These are phyloP conservation scores for Pelochelys cantorii DNA, from an alignment of 2,797 vertebrate genomes.

Conservation along the genomic window DNA sequence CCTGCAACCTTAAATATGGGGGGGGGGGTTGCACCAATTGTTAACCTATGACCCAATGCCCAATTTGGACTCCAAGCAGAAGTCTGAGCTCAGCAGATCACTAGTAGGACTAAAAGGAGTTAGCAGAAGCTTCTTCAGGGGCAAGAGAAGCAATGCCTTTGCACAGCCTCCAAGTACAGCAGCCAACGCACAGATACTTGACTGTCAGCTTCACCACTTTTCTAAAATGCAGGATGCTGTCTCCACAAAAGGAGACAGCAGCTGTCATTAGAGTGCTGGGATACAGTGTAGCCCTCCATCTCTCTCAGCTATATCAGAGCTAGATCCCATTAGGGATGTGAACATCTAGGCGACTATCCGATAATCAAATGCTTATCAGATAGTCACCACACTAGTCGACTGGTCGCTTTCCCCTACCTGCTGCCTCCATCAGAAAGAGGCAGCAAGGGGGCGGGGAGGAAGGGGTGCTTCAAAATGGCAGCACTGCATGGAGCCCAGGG, in stretches of 20 bases:
- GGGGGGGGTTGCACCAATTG: not conserved
- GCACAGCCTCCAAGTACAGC: not conserved
- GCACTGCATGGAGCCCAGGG: too few relatives aligned
- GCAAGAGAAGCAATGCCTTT: constrained; percentile 42
- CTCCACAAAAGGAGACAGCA: not conserved
- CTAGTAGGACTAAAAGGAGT: not conserved
- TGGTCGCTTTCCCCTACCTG: too few relatives aligned
- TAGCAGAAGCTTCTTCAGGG: not conserved
- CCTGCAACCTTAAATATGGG: not conserved
- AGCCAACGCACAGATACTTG: constrained; percentile 21
- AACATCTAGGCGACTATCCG: too few relatives aligned
- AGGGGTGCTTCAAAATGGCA: too few relatives aligned
- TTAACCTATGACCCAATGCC: not conserved
- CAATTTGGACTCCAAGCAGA: not conserved
- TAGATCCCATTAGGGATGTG: not conserved
- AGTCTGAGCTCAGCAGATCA: not conserved
- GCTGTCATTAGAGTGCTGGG: constrained; percentile 1
- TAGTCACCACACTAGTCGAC: too few relatives aligned
- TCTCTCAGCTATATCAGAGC: not conserved
- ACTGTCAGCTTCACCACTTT: not conserved
- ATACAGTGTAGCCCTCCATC: not conserved
- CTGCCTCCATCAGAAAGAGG: too few relatives aligned
- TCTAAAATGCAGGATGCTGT: constrained; percentile 14
- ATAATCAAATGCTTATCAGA: too few relatives aligned
- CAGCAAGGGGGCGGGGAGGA: too few relatives aligned